A percentile compares a stretch with the other conserved stretches of the same genome.
phyloP scores from a whole-genome alignment of 2,797 vertebrate genomes.

The Smutsia gigantea region DNA sequence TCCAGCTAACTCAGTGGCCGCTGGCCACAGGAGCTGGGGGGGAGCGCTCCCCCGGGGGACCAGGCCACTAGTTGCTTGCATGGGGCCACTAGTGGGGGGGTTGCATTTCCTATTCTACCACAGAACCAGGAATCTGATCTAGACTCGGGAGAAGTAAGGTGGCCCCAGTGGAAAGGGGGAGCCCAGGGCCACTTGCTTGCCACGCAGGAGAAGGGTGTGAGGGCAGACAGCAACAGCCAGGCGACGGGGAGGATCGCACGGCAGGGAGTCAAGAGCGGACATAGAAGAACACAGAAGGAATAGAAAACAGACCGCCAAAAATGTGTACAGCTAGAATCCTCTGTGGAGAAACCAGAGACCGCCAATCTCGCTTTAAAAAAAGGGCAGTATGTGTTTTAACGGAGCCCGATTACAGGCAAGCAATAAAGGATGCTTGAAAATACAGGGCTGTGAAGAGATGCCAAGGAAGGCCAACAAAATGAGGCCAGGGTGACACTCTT shows the following conservation, averaged over 20 bases:
- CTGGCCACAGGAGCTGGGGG: not conserved
- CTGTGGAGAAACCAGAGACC: accelerated
- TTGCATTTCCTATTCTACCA: accelerated
- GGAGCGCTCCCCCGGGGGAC: not conserved
- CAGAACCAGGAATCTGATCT: not conserved
- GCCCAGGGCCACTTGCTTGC: not conserved
- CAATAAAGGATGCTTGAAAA: not conserved
- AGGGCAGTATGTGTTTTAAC: accelerated
- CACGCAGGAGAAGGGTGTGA: accelerated
- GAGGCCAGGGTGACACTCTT: accelerated
- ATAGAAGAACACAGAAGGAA: accelerated
- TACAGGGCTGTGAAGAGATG: accelerated
- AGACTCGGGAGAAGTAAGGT: not conserved
- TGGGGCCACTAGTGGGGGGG: not conserved
- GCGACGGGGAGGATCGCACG: accelerated
- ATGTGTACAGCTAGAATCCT: accelerated
- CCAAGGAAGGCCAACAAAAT: accelerated
- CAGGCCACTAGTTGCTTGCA: accelerated
- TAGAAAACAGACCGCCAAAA: accelerated
- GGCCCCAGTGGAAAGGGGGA: no score
- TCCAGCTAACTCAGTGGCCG: accelerated
- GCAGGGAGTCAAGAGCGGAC: accelerated
- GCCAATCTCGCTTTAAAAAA: accelerated
- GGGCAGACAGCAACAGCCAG: not conserved
- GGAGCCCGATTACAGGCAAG: accelerated